phyloP scores from a whole-genome alignment of 2,113 vertebrate species.

The Pomatostomus ruficeps region DNA sequence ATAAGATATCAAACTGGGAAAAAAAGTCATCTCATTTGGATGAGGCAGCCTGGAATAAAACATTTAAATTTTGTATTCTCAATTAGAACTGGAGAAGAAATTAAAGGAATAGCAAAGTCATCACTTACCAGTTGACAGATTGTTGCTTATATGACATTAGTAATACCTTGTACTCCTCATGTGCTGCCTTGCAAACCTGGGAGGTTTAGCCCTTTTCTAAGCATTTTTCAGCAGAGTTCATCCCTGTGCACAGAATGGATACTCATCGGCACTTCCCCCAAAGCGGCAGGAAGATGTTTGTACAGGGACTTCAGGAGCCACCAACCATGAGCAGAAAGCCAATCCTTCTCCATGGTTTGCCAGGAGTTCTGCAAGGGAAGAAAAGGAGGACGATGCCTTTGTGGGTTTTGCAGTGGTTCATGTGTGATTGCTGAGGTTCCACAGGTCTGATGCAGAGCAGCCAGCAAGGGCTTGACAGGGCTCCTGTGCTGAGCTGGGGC shows the following conservation, averaged over 20 bases:
- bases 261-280: not conserved
- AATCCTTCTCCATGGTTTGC: not conserved
- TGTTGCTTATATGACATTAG: not conserved
- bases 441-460: not conserved
- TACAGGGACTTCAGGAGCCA: too few species aligned
- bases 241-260: too few species aligned
- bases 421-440: not conserved
- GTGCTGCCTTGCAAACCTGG: not conserved
- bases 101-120: not conserved
- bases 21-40: not conserved
- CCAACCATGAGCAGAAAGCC: not conserved
- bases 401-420: not conserved
- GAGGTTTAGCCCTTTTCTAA: not conserved
- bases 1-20: not conserved
- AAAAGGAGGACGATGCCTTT: not conserved
- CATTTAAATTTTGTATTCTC: not conserved
- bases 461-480: not conserved
- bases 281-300: not conserved
- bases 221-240: not conserved
- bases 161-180: not conserved
- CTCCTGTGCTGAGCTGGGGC: not conserved
- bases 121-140: not conserved
- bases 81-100: not conserved
- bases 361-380: not conserved
- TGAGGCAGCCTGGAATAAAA: not conserved